A percentile compares a stretch with the other conserved stretches of the same genome.
Evolutionary conservation across 2,888 invertebrate genomes (phyloP).

Genomic region (Megalurothrips usitatus): DNA sequence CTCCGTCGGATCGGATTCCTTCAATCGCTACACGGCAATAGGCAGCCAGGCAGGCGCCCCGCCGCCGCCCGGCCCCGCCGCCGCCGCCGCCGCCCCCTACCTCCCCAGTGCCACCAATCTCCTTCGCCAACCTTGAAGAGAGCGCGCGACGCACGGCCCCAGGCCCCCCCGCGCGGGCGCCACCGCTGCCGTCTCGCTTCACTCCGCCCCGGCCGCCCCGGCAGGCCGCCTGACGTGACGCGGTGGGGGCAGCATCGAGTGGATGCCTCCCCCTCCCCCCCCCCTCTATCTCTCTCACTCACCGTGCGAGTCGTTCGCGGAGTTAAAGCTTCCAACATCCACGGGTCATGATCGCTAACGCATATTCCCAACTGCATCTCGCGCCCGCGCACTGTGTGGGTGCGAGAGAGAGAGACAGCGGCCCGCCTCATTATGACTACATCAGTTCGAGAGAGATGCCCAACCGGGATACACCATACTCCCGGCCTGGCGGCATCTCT

Average conservation of each 20-base stretch:
- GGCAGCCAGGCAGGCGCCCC: neutral
- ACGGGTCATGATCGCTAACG: neutral
- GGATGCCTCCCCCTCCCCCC: neutral
- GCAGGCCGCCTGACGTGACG: too few relatives aligned
- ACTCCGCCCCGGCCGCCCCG: neutral
- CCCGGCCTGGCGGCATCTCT: too few relatives aligned
- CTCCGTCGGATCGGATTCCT: constrained; percentile 7
- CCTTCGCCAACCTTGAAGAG: constrained; percentile 22
- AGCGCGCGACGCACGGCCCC: constrained; percentile 5
- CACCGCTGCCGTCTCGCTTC: neutral
- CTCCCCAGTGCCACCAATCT: neutral
- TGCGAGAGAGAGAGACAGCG: too few relatives aligned
- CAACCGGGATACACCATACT: too few relatives aligned
- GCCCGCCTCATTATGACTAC: too few relatives aligned
- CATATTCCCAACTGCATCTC: neutral
- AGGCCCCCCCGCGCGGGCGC: neutral
- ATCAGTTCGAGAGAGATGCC: too few relatives aligned
- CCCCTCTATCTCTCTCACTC: neutral
- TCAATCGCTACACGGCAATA: constrained; percentile 19
- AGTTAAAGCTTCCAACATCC: neutral
- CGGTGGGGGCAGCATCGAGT: neutral
- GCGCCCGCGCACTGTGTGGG: too few relatives aligned
- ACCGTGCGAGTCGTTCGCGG: neutral
- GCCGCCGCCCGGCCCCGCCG: neutral
- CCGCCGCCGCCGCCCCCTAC: neutral